A percentile compares a stretch with the other conserved stretches of the same genome.
These are phyloP conservation scores for Pectinophora gossypiella DNA, from an alignment of 1,140 invertebrate genomes.

Conservation along the genomic window DNA sequence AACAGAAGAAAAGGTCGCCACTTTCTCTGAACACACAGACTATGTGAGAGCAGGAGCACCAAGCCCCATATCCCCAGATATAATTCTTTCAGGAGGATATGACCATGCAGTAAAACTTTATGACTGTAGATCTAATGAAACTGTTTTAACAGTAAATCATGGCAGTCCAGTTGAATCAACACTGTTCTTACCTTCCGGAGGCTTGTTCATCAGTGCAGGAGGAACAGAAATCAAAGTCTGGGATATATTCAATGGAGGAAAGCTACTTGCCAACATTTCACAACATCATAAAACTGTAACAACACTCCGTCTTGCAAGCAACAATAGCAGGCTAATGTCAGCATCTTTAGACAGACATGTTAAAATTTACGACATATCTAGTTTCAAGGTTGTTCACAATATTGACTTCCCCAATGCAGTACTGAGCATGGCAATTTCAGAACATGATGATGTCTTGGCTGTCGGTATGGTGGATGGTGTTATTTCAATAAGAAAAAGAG, in stretches of 20 bases:
- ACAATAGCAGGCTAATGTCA: constrained; percentile 89
- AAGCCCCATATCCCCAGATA: constrained; percentile 85
- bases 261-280: constrained; percentile 85
- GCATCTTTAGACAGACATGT: constrained; percentile 95
- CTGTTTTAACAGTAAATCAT: constrained; percentile 88
- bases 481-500: constrained; percentile 88
- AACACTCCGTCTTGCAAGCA: constrained; percentile 84
- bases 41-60: constrained; percentile 89
- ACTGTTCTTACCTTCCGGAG: constrained; percentile 91
- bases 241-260: constrained; percentile 92
- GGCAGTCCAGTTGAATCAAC: constrained; percentile 93
- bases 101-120: constrained; percentile 94
- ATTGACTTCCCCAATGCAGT: constrained; percentile 94
- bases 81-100: constrained; percentile 93
- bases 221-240: constrained; percentile 95
- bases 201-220: constrained; percentile 93
- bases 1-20: constrained; percentile 82
- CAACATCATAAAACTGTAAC: constrained; percentile 97
- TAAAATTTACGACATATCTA: constrained; percentile 93
- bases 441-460: constrained; percentile 89
- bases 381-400: constrained; percentile 91
- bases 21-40: constrained; percentile 85
- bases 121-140: constrained; percentile 86
- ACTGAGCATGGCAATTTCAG: constrained; percentile 88
- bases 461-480: constrained; percentile 95